These are phyloP conservation scores for Luperina testacea DNA, from an alignment of 2,888 invertebrate genomes.

Conservation along the genomic window DNA sequence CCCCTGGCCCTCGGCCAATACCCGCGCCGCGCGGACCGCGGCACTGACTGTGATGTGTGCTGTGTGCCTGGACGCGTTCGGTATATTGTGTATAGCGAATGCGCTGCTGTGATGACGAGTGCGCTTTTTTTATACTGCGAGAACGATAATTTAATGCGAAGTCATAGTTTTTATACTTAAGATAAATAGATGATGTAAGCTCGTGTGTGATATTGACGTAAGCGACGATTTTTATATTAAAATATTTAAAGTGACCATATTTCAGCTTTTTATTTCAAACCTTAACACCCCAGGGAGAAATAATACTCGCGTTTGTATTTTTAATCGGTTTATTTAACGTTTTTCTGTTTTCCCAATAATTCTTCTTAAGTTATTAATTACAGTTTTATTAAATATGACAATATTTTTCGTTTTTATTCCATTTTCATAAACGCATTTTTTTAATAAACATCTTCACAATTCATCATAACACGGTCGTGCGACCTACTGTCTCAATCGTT, in stretches of 20 bases:
- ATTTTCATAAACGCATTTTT: conserved; percentile 90
- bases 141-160: conserved; percentile 89
- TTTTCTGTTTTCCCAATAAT: conserved; percentile 89
- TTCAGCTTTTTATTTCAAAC: conserved; percentile 60
- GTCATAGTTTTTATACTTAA: conserved; percentile 90
- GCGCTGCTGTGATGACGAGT: conserved; percentile 85
- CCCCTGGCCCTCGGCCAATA: conserved; percentile 30
- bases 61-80: conserved; percentile 83
- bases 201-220: conserved; percentile 90
- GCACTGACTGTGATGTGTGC: conserved; percentile 86
- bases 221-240: conserved; percentile 88
- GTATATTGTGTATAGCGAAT: conserved; percentile 87
- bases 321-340: conserved; percentile 90
- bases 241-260: conserved; percentile 81
- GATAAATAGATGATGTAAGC: conserved; percentile 90
- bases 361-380: conserved; percentile 90
- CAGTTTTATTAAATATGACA: conserved; percentile 89
- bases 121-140: conserved; percentile 84
- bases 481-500: conserved; percentile 90
- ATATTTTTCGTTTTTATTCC: conserved; percentile 90
- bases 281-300: conserved; percentile 64
- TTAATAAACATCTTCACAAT: conserved; percentile 90
- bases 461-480: conserved; percentile 89
- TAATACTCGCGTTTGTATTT: conserved; percentile 84
- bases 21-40: conserved; percentile 74